These are phyloP conservation scores for Drosophila meridiana DNA, from an alignment of 2,888 invertebrate genomes.

Conservation along the genomic window DNA sequence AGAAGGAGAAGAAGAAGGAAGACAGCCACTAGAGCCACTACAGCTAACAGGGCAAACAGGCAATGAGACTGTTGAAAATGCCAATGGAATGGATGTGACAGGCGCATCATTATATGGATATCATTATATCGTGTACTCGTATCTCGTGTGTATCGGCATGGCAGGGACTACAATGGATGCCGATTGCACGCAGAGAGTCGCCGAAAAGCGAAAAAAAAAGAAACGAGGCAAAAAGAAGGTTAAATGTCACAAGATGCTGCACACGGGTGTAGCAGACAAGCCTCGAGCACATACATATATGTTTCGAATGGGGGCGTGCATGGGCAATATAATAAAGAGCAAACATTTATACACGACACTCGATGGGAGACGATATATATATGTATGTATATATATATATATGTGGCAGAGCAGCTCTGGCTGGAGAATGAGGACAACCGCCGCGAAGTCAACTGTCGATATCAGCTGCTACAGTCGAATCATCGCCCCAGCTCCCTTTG, in stretches of 20 bases:
- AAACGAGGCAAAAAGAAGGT: conserved; percentile 44
- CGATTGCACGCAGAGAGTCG: conserved; percentile 41
- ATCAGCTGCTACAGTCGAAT: conserved; percentile 68
- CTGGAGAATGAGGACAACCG: conserved; percentile 33
- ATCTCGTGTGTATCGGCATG: conserved; percentile 74
- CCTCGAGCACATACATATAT: conserved; percentile 8
- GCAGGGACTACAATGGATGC: conserved; percentile 53
- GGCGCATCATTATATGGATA: conserved; percentile 83
- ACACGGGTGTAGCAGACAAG: conserved; percentile 21
- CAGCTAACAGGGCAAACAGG: conserved; percentile 7
- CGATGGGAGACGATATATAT: conserved; percentile 53
- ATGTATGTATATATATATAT: neutral
- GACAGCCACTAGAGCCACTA: conserved; percentile 14
- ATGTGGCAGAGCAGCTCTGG: conserved; percentile 34
- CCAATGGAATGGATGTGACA: conserved; percentile 78
- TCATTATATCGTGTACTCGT: conserved; percentile 80
- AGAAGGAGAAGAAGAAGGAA: neutral
- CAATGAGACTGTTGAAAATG: conserved; percentile 33
- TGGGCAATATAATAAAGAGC: conserved; percentile 79
- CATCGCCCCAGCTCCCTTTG: conserved; percentile 1
- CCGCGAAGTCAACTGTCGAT: conserved; percentile 76
- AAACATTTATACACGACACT: conserved; percentile 80
- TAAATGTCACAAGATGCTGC: conserved; percentile 76
- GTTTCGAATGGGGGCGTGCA: conserved; percentile 54
- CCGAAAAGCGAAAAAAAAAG: conserved; percentile 9